A percentile compares a stretch with the other conserved stretches of the same genome.
Conservation (phyloP, 2,113 vertebrate species). For the Cranoglanis bouderius region DNA sequence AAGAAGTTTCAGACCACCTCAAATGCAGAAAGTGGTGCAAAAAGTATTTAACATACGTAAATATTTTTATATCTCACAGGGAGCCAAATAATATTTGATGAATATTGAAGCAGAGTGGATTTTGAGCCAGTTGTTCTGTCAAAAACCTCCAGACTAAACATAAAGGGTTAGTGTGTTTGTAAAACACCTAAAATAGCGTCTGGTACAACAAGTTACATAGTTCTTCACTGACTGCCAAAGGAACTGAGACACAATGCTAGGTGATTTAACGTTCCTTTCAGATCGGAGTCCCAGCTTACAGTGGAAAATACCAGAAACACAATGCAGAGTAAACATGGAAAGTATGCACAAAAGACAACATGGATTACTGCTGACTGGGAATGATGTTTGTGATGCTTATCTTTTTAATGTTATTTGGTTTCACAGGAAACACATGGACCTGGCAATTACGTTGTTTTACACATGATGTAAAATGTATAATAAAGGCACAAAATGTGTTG, state of each 20-base stretch:
- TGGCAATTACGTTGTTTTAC: background rate
- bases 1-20: slow-evolving; percentile 1
- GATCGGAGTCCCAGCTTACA: background rate
- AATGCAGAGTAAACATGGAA: slow-evolving; percentile 10
- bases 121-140: slow-evolving; percentile 35
- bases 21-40: slow-evolving; percentile 9
- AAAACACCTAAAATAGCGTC: slow-evolving; percentile 50
- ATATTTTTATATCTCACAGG: too few relatives aligned
- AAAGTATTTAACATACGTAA: background rate
- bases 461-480: background rate
- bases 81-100: slow-evolving; percentile 24
- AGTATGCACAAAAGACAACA: slow-evolving; percentile 1
- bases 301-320: background rate
- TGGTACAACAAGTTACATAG: slow-evolving; percentile 46
- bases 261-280: background rate
- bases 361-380: background rate
- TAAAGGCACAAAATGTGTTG: background rate
- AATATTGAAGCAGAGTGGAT: slow-evolving; percentile 50
- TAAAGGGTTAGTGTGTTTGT: slow-evolving; percentile 43
- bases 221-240: slow-evolving; percentile 44
- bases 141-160: slow-evolving; percentile 54
- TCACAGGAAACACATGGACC: background rate
- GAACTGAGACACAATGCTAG: slow-evolving; percentile 18
- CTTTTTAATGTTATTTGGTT: slow-evolving; percentile 1
- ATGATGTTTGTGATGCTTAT: background rate